Percentiles rank a stretch among this genome's conserved stretches.
Conservation (phyloP, 2,888 invertebrate species). For the Volucella inflata region DNA sequence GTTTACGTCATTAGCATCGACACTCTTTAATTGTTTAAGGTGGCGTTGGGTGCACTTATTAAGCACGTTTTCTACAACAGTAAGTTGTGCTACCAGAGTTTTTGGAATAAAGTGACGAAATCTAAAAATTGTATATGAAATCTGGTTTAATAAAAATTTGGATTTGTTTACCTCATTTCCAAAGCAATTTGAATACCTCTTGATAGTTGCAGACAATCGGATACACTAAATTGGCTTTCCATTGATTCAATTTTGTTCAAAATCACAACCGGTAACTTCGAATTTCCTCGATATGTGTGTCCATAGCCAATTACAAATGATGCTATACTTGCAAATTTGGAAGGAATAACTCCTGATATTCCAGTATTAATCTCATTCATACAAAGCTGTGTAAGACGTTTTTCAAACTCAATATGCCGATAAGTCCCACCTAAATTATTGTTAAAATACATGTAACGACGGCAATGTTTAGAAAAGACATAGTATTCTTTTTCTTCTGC, state of each 20-base stretch:
- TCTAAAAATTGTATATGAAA: slow-evolving; percentile 68
- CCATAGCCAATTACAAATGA: slow-evolving; percentile 84
- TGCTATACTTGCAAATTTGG: slow-evolving; percentile 82
- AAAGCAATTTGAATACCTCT: slow-evolving; percentile 83
- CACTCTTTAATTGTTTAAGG: slow-evolving; percentile 77
- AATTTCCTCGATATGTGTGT: slow-evolving; percentile 79
- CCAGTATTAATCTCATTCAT: slow-evolving; percentile 81
- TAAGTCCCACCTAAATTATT: slow-evolving; percentile 85
- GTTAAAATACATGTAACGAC: slow-evolving; percentile 85
- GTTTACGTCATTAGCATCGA: slow-evolving; percentile 80
- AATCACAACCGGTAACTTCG: slow-evolving; percentile 81
- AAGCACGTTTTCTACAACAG: slow-evolving; percentile 80
- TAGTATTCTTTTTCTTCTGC: slow-evolving; percentile 77
- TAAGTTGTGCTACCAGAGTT: slow-evolving; percentile 78
- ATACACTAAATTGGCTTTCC: slow-evolving; percentile 82
- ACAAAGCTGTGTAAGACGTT: slow-evolving; percentile 81
- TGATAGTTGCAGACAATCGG: slow-evolving; percentile 84
- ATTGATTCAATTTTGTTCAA: slow-evolving; percentile 82
- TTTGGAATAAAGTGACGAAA: slow-evolving; percentile 79
- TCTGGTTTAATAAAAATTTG: background rate
- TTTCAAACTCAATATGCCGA: slow-evolving; percentile 84
- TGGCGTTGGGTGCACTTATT: slow-evolving; percentile 81
- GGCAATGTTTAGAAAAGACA: slow-evolving; percentile 83
- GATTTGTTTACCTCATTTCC: slow-evolving; percentile 78
- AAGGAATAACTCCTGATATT: slow-evolving; percentile 81